A percentile compares a stretch with the other conserved stretches of the same genome.
These are phyloP conservation scores for Allacma fusca DNA, from an alignment of 2,888 invertebrate genomes.

Conservation along the genomic window DNA sequence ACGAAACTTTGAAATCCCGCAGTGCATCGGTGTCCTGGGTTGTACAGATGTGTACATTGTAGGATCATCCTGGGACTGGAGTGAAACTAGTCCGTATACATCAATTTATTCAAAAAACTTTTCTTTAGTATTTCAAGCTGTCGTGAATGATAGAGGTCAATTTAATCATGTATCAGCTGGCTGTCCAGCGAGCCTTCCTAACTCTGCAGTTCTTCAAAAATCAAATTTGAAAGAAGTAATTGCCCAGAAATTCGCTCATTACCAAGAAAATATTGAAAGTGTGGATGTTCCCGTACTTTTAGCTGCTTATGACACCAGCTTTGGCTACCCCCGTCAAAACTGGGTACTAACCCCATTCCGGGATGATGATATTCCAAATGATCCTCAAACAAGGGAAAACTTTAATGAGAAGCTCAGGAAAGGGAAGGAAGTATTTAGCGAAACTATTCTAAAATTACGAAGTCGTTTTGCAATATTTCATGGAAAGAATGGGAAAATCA, in stretches of 20 bases:
- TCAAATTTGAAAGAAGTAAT: slow-evolving; percentile 45
- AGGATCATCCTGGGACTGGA: slow-evolving; percentile 50
- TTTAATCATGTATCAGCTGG: slow-evolving; percentile 51
- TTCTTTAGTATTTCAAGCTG: slow-evolving; percentile 54
- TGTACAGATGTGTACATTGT: slow-evolving; percentile 51
- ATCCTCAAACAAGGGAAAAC: slow-evolving; percentile 40
- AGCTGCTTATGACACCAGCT: slow-evolving; percentile 22
- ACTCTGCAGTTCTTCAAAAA: slow-evolving; percentile 42
- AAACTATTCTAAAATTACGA: slow-evolving; percentile 49
- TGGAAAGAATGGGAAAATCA: slow-evolving; percentile 57
- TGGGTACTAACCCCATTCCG: slow-evolving; percentile 13
- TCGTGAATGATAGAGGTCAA: slow-evolving; percentile 50
- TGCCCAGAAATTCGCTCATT: slow-evolving; percentile 26
- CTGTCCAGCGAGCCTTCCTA: slow-evolving; percentile 47
- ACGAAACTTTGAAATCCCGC: slow-evolving; percentile 48
- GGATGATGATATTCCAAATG: background rate
- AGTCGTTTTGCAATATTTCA: slow-evolving; percentile 54
- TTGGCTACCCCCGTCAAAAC: background rate
- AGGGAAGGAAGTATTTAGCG: slow-evolving; percentile 46
- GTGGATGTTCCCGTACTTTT: slow-evolving; percentile 20
- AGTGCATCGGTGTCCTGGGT: slow-evolving; percentile 52
- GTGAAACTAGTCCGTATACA: slow-evolving; percentile 48
- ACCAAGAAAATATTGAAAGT: slow-evolving; percentile 16
- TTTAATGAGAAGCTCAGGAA: slow-evolving; percentile 47
- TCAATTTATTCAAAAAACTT: slow-evolving; percentile 52